Percentiles rank a stretch among this genome's conserved stretches.
Evolutionary conservation across 2,797 vertebrate genomes (phyloP).

Genomic region (Antrozous pallidus): DNA sequence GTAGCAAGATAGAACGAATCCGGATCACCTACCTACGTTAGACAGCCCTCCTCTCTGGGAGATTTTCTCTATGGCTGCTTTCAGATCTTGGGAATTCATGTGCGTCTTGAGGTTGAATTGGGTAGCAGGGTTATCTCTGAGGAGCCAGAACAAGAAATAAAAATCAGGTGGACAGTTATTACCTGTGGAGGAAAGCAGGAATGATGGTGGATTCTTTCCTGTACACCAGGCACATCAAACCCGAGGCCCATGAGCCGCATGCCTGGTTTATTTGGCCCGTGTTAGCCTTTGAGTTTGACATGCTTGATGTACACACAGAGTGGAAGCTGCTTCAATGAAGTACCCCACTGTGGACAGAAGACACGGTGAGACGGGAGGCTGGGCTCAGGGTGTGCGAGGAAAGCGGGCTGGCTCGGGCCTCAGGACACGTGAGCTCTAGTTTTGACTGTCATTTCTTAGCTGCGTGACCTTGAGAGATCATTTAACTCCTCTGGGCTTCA

Average conservation of each 20-base stretch:
- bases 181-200: conserved; percentile 11
- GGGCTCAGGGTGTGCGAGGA: neutral
- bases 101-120: conserved; percentile 92
- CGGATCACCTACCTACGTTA: conserved; percentile 91
- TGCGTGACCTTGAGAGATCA: neutral
- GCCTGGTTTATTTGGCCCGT: too few relatives aligned
- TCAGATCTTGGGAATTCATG: conserved; percentile 89
- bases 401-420: neutral
- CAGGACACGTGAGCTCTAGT: neutral
- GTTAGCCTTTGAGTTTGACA: too few relatives aligned
- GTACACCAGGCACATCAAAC: neutral
- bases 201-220: neutral
- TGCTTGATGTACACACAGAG: neutral
- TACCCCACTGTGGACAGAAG: neutral
- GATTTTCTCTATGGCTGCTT: conserved; percentile 91
- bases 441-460: neutral
- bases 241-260: too few relatives aligned
- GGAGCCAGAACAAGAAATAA: conserved; percentile 64
- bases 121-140: conserved; percentile 91
- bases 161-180: conserved; percentile 42
- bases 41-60: conserved; percentile 94
- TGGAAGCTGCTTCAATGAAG: neutral
- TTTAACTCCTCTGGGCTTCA: neutral
- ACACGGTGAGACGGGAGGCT: neutral
- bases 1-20: neutral